Base-by-base conservation (phyloP, 2,888 invertebrate species). In the Apocheima hispidaria region DNA sequence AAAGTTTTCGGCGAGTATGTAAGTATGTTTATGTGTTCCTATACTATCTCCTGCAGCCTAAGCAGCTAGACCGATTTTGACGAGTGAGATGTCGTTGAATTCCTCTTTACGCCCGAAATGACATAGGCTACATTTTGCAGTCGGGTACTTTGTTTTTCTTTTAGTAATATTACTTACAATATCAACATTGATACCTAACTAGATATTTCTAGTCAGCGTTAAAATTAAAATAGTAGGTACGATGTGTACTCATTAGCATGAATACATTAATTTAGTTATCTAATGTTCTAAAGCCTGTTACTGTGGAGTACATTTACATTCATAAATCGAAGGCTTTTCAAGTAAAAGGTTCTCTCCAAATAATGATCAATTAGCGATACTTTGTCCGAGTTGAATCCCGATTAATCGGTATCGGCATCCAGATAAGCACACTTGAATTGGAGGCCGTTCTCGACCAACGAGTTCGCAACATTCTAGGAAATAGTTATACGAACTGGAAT, bases 401-500 rank as follows among this genome's bases (percentile, higher is more conserved):
- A 43, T 38, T 43, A 54, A 63, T 58, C 50, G 38, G 46, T 60
- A 60, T 62, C 56, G 49, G 58, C 40, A 50, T 62, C 46, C 12
- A 59, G 60, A 53, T 50, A 55, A 64, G 62, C 43, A 56, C 46
- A 54, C 49, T 67, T 56, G 50, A 56, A 48, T 52, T 20, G 58
- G 58, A 56, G 53, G 40, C 49, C 52, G 60, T 48, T 41, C 55
- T 54, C 48, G 16, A 20, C 23, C 55, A 20, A 43, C 43, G 41
- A 63, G 63, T 41, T 63, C 41, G 50, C 38, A 57, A 60, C 55
- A 49, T 38, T 52, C 59, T 55, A 30, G 26, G 50, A 63, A 64
- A 56, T 64, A 57, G 67, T 60, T 63, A 23, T 26, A 63, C 49
- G 52, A 51, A 51, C 44, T 38, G 43, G 50, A 50, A 62, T 63